Base-by-base conservation (phyloP, 2,113 vertebrate species). In the Campylomormyrus tamandua region DNA sequence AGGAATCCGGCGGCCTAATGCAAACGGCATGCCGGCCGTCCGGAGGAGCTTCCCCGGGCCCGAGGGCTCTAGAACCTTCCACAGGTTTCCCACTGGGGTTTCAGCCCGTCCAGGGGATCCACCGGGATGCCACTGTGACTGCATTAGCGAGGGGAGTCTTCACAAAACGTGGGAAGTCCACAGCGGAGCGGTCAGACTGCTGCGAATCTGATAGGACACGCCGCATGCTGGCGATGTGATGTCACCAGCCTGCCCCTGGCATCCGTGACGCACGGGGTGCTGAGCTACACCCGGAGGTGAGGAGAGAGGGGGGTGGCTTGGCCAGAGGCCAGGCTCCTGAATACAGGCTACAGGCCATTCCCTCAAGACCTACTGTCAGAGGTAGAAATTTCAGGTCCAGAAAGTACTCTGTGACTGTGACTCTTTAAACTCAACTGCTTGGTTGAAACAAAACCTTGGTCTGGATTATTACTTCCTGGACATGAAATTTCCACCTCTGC, bases 1-100 rank as follows among this genome's bases (percentile, higher is more conserved):
- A 95, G 94, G 95, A 97, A 96, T 96, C 96, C 96, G 94, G 96
- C 95, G 93, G 94, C 96, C 96, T 97, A 96, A 97, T 97, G 96
- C 96, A 97, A 96, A 96, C 97, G 96, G 96, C 96, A 96, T 97
- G 96, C 94, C 93, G 92, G 2, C n/a, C 0, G 66, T 15, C 27
- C 3, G 10, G 92, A 95, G 92, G 92, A 93, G 91, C 89, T 87
- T 92, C 91, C 92, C 91, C 90, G 91, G 92, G 89, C 90, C 90
- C 89, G 31, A 5, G 35, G 3, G 13, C 31, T 80, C 74, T 27
- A 21, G 31, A 80, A 80, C 13, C 35, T 80, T 2, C 74, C 4
- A 13, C 27, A 5, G 66, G 66, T 31, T 3, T 89, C 89, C 91
- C 93, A 90, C 90, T 91, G 92, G 77, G 90, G 87, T 7, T 27